Evolutionary conservation across 2,888 invertebrate genomes (phyloP).

Genomic region (Scaptomyza caliginosa): DNA sequence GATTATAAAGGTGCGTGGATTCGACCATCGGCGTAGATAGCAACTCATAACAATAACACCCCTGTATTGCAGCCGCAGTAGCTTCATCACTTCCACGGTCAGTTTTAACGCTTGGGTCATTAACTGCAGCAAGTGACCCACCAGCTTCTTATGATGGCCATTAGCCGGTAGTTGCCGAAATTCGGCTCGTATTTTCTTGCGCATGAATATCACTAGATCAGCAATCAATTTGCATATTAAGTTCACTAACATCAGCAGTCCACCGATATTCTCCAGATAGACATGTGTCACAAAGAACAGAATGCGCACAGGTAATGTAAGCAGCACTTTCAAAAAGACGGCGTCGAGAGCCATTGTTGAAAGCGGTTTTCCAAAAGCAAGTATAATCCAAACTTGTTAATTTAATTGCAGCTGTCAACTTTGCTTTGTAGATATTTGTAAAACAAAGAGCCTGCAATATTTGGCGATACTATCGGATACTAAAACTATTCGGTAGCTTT

Average conservation of each 20-base stretch:
- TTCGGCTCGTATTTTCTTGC: background rate
- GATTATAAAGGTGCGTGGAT: conserved; percentile 26
- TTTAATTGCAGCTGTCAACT: conserved; percentile 20
- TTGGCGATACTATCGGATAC: background rate
- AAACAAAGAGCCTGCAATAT: background rate
- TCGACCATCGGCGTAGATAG: conserved; percentile 4
- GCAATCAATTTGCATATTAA: background rate
- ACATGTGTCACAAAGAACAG: conserved; percentile 1
- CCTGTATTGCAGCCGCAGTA: conserved; percentile 2
- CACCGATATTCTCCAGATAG: conserved; percentile 25
- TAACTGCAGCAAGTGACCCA: background rate
- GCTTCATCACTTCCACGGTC: background rate
- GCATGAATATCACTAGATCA: background rate
- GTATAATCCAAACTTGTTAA: background rate
- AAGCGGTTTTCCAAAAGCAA: background rate
- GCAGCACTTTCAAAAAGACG: conserved; percentile 11
- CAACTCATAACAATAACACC: background rate
- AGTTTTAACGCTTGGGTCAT: background rate
- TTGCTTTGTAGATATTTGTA: background rate
- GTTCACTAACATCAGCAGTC: conserved; percentile 5
- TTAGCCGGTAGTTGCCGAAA: background rate
- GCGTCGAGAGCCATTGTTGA: conserved; percentile 16
- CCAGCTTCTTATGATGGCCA: background rate
- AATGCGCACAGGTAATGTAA: conserved; percentile 25
- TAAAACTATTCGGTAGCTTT: conserved; percentile 9